Conservation (phyloP, 2,113 vertebrate species). For the Ploceus nigricollis region DNA sequence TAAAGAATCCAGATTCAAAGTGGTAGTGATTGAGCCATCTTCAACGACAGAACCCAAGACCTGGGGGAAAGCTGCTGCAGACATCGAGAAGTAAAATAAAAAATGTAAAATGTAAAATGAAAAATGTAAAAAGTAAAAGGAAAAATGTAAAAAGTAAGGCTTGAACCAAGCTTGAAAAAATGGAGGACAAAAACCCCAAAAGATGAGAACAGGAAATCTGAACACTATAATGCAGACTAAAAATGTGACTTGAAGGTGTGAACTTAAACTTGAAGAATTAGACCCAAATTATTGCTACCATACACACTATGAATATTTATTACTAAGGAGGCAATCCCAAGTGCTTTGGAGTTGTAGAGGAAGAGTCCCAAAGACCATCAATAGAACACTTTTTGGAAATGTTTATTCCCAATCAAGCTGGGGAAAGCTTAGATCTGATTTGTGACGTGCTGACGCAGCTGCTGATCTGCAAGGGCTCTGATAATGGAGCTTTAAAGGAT, state of each 20-base stretch:
- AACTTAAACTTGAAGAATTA: background rate
- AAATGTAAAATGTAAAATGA: background rate
- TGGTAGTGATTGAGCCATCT: background rate
- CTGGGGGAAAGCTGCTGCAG: background rate
- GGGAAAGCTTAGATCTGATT: background rate
- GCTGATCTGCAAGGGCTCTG: background rate
- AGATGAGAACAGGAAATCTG: background rate
- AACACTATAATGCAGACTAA: background rate
- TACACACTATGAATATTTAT: background rate
- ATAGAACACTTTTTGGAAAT: background rate
- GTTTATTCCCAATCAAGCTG: background rate
- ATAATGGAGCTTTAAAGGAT: background rate
- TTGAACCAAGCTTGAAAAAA: background rate
- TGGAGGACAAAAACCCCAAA: background rate
- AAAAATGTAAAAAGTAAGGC: background rate
- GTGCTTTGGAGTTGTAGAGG: background rate
- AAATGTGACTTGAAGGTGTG: background rate
- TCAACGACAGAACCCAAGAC: background rate
- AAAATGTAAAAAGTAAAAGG: background rate
- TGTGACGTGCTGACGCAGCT: fast-evolving
- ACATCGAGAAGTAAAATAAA: background rate
- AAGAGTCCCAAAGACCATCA: background rate
- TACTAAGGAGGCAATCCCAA: background rate
- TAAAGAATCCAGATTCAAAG: background rate
- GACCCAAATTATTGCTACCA: background rate